Evolutionary conservation across 2,888 invertebrate species (phyloP), one percentile per base, ranked within the genome.

Genomic region (Trachelus stipa): DNA sequence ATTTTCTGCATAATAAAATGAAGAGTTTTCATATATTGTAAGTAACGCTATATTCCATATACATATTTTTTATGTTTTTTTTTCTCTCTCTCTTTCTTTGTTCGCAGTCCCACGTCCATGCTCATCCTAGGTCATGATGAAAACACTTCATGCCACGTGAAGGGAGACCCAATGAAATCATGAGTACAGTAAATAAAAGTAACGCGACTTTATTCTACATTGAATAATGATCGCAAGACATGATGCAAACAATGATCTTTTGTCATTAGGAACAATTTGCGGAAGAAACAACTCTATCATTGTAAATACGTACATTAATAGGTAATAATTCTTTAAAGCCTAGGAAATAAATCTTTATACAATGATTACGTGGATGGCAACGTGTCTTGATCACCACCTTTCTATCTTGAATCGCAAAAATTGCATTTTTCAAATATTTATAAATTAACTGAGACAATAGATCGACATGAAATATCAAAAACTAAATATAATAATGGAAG

Each of bases 361-460:
- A 81, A 79, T 77, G 68, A 76, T 80, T 77, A 77, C 81, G 76
- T 81, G 81, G 83, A 83, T 83, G 83, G 79, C 77, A 83, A 76
- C 78, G 77, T 81, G 80, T 80, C 81, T 81, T 76, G 79, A 83
- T 83, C 75, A 77, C 79, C 79, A 84, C 73, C 56, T 56, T 79
- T 75, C 30, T 74, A 81, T 79, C 76, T 81, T 80, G 76, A 79
- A 83, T 81, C 79, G 82, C 81, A 82, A 81, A 79, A 76, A 82
- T 73, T 79, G 75, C 75, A 79, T 78, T 81, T 78, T 56, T 56
- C 56, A 56, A 23, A 23, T 56, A 56, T 56, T 23, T 9, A 56
- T 56, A 56, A 56, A 56, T 56, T 56, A 56, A 56, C 23, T 56
- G 23, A 23, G 9, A 56, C 23, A 56, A 56, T 56, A 56, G 56